A percentile compares a stretch with the other conserved stretches of the same genome.
Evolutionary conservation across 2,888 invertebrate species (phyloP).

Genomic region (Crepidodera aurea): DNA sequence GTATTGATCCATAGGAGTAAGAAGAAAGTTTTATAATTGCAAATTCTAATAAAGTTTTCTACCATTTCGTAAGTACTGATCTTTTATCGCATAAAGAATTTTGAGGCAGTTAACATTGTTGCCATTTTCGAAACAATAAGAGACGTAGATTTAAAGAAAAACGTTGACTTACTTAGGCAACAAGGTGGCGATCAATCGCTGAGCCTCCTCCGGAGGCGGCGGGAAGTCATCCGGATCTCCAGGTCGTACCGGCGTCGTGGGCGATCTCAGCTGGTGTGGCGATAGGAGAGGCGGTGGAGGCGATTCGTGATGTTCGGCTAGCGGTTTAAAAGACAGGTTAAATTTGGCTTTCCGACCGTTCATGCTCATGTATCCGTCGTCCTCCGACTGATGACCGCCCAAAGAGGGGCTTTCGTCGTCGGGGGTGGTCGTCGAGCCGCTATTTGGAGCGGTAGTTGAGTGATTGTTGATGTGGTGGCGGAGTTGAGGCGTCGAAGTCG

Average conservation of each 20-base stretch:
- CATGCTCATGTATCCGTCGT: conserved; percentile 93
- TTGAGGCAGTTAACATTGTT: too few species aligned
- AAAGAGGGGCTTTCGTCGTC: conserved; percentile 79
- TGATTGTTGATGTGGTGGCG: conserved; percentile 57
- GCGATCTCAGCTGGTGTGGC: conserved; percentile 16
- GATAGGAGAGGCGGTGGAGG: conserved; percentile 21
- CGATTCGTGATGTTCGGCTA: conserved; percentile 65
- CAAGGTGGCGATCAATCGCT: conserved; percentile 77
- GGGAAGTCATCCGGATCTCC: conserved; percentile 66
- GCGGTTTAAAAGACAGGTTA: conserved; percentile 70
- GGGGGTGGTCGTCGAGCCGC: conserved; percentile 59
- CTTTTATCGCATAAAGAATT: too few species aligned
- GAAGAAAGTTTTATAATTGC: conserved; percentile 16
- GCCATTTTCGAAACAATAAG: too few species aligned
- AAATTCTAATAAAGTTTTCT: conserved; percentile 21
- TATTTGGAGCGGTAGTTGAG: conserved; percentile 38
- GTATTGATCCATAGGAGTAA: conserved; percentile 17
- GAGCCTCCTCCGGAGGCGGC: conserved; percentile 80
- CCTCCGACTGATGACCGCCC: conserved; percentile 82
- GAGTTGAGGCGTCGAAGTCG: conserved; percentile 57
- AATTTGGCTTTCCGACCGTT: conserved; percentile 67
- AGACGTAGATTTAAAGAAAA: too few species aligned
- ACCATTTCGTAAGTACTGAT: background rate
- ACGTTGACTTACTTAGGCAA: conserved; percentile 72
- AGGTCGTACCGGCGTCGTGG: conserved; percentile 48